Conservation (phyloP, 2,888 invertebrate species). For the Amblyjoppa proteus region DNA sequence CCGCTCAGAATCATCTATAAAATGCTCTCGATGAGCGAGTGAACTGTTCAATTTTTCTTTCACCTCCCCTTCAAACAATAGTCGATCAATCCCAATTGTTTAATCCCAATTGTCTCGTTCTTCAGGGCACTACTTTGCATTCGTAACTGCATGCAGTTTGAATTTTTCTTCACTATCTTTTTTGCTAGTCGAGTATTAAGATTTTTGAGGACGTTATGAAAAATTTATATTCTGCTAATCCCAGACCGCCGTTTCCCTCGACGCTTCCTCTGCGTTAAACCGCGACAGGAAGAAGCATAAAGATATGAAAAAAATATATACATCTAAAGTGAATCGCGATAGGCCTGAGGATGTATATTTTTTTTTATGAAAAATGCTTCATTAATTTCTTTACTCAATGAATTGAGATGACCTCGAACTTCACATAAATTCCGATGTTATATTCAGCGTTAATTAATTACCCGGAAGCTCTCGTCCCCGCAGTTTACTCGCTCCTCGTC, state of each 20-base stretch:
- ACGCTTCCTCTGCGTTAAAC: slow-evolving; percentile 18
- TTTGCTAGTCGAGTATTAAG: neutral
- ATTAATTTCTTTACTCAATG: neutral
- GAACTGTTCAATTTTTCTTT: neutral
- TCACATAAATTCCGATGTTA: neutral
- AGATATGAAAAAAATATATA: neutral
- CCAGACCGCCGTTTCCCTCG: neutral
- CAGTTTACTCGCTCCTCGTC: slow-evolving; percentile 58
- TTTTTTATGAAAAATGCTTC: neutral
- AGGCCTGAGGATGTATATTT: neutral
- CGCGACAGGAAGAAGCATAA: neutral
- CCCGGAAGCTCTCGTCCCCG: neutral
- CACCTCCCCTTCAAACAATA: neutral
- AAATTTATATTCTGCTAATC: neutral
- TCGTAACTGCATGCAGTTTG: too few species aligned
- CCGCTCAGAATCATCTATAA: neutral
- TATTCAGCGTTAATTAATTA: neutral
- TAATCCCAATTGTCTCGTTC: neutral
- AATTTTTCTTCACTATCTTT: neutral
- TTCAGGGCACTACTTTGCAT: neutral
- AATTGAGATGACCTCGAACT: neutral
- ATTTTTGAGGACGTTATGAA: neutral
- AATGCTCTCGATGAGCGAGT: slow-evolving; percentile 36
- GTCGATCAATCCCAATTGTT: too few species aligned
- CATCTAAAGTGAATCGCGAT: neutral